Percentiles rank a stretch among this genome's conserved stretches.
phyloP scores from a whole-genome alignment of 2,888 invertebrate species.

The Drosophila putrida region DNA sequence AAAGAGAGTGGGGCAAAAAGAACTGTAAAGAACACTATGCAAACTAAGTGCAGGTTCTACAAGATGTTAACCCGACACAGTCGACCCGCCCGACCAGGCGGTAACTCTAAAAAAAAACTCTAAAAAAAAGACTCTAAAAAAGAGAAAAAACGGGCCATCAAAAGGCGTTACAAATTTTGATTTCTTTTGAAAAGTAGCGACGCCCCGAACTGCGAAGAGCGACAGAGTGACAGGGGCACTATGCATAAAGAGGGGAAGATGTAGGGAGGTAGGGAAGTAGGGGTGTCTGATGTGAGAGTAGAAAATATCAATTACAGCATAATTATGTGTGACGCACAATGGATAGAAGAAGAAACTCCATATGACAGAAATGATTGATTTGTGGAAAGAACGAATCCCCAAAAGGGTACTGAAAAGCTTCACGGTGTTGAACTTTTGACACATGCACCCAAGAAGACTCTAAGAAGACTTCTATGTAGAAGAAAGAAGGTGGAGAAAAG shows the following conservation, averaged over 20 bases:
- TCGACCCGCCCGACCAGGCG: slow-evolving; percentile 40
- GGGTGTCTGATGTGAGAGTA: slow-evolving; percentile 18
- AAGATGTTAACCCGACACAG: slow-evolving; percentile 34
- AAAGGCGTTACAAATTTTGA: slow-evolving; percentile 80
- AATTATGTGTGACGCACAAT: slow-evolving; percentile 78
- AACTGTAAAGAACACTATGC: slow-evolving; percentile 63
- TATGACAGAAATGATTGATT: slow-evolving; percentile 77
- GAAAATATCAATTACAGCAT: slow-evolving; percentile 81
- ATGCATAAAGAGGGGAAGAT: not conserved
- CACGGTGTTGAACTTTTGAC: slow-evolving; percentile 57
- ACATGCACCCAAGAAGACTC: slow-evolving; percentile 29
- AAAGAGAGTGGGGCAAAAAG: slow-evolving; percentile 6
- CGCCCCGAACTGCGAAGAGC: slow-evolving; percentile 45
- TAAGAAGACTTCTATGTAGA: not conserved
- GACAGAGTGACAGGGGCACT: slow-evolving; percentile 33
- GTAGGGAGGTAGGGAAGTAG: not conserved
- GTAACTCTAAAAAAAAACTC: slow-evolving; percentile 36
- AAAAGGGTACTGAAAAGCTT: slow-evolving; percentile 41
- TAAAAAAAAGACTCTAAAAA: not conserved
- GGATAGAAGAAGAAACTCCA: slow-evolving; percentile 31
- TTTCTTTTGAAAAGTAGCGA: slow-evolving; percentile 79
- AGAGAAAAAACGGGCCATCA: slow-evolving; percentile 65
- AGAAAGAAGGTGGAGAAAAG: not conserved
- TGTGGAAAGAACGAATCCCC: slow-evolving; percentile 52
- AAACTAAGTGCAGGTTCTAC: slow-evolving; percentile 72